phyloP scores from a whole-genome alignment of 2,888 invertebrate species.

The Nemurella pictetii region DNA sequence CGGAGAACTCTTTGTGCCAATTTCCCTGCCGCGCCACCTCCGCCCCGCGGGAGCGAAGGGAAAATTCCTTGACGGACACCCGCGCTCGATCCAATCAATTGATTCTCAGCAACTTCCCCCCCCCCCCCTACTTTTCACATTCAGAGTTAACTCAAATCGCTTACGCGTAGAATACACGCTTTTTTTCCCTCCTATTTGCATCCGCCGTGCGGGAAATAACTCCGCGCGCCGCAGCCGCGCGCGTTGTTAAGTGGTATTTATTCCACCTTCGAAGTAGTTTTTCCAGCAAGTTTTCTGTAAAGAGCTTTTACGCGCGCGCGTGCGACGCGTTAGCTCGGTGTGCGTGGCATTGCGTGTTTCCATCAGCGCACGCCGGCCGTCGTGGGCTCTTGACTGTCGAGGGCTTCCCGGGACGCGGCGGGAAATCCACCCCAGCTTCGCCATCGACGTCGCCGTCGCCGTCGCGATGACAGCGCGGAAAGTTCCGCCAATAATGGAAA shows the following conservation, averaged over 20 bases:
- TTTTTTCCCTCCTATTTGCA: not conserved
- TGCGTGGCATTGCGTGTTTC: not conserved
- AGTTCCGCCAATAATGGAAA: not conserved
- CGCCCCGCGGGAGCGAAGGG: too few species aligned
- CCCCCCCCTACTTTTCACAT: not conserved
- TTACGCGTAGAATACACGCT: not conserved
- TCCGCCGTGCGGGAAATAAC: not conserved
- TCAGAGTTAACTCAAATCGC: not conserved
- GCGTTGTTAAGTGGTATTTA: not conserved
- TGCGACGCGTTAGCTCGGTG: not conserved
- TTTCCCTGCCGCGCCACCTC: not conserved
- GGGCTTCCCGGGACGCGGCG: not conserved
- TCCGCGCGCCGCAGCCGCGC: too few species aligned
- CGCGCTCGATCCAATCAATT: not conserved
- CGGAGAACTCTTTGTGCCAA: not conserved
- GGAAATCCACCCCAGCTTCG: too few species aligned
- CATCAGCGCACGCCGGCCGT: not conserved
- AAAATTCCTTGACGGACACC: not conserved
- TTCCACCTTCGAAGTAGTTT: not conserved
- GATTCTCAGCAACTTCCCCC: not conserved
- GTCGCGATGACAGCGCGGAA: not conserved
- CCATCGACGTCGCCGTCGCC: not conserved
- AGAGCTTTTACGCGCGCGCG: not conserved
- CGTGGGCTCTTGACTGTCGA: not conserved
- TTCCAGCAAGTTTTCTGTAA: not conserved